These are phyloP conservation scores for Metacarcinus magister DNA, from an alignment of 2,888 invertebrate species.

Conservation along the genomic window DNA sequence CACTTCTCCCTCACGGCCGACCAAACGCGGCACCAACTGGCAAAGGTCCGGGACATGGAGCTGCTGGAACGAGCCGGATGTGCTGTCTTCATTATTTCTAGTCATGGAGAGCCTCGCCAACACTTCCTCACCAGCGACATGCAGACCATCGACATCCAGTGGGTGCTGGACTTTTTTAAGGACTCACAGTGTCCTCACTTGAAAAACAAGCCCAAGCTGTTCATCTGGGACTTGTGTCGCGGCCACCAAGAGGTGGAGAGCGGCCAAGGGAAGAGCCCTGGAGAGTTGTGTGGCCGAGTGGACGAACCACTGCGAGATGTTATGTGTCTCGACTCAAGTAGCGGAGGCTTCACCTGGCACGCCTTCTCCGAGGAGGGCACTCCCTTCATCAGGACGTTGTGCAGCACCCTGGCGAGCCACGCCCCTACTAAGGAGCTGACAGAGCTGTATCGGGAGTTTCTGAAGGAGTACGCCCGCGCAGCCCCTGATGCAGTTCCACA, in stretches of 20 bases:
- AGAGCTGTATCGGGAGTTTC: conserved; percentile 49
- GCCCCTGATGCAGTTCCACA: not conserved
- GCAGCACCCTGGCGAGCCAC: conserved; percentile 61
- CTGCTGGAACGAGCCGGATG: not conserved
- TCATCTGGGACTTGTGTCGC: conserved; percentile 47
- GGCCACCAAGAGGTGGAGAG: not conserved
- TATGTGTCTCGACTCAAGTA: conserved; percentile 55
- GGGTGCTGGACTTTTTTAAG: conserved; percentile 56
- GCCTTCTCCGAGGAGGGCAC: conserved; percentile 54
- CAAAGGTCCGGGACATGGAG: not conserved
- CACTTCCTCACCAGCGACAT: conserved; percentile 62
- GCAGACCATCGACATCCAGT: conserved; percentile 29
- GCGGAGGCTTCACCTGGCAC: conserved; percentile 44
- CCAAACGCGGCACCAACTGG: not conserved
- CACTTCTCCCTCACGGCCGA: conserved; percentile 56
- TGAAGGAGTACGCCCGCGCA: conserved; percentile 10
- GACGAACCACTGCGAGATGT: conserved; percentile 59
- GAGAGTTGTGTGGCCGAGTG: not conserved
- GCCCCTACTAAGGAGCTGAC: not conserved
- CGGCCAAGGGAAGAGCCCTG: not conserved
- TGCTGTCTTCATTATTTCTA: conserved; percentile 31
- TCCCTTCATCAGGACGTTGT: conserved; percentile 49
- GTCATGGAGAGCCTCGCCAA: conserved; percentile 37
- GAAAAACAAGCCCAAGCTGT: conserved; percentile 62
- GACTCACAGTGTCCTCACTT: conserved; percentile 61